These are phyloP conservation scores for Drosophila pegasa DNA, from an alignment of 2,888 invertebrate species.

Conservation along the genomic window DNA sequence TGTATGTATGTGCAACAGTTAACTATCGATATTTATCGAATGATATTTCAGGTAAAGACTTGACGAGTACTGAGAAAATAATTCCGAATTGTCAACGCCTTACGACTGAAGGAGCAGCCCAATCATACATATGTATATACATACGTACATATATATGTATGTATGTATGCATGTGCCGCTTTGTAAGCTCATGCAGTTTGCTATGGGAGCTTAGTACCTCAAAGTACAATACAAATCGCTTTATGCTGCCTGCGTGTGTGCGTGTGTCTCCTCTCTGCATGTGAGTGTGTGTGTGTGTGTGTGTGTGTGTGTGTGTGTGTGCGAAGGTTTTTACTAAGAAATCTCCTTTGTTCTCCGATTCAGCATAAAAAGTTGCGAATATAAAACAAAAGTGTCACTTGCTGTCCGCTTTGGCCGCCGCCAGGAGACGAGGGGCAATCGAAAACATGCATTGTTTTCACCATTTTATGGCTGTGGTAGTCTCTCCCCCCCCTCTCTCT, in stretches of 20 bases:
- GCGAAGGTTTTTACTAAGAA: slow-evolving; percentile 69
- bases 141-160: neutral
- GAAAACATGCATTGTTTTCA: slow-evolving; percentile 67
- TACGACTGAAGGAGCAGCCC: neutral
- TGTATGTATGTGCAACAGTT: no score
- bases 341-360: slow-evolving; percentile 72
- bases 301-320: slow-evolving; percentile 33
- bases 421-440: slow-evolving; percentile 27
- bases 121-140: neutral
- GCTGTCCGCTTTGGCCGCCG: slow-evolving; percentile 44
- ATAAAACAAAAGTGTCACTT: slow-evolving; percentile 82
- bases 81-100: neutral
- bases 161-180: neutral
- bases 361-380: slow-evolving; percentile 77
- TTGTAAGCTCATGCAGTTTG: neutral
- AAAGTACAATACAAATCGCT: slow-evolving; percentile 32
- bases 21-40: neutral
- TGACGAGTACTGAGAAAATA: neutral
- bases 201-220: slow-evolving; percentile 25
- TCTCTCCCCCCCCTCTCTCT: no score
- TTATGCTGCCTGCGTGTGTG: slow-evolving; percentile 13
- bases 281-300: no score
- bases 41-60: neutral
- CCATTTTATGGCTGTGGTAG: slow-evolving; percentile 22
- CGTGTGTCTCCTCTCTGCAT: neutral